Conservation (phyloP, 2,113 vertebrate species). For the Danionella cerebrum region DNA sequence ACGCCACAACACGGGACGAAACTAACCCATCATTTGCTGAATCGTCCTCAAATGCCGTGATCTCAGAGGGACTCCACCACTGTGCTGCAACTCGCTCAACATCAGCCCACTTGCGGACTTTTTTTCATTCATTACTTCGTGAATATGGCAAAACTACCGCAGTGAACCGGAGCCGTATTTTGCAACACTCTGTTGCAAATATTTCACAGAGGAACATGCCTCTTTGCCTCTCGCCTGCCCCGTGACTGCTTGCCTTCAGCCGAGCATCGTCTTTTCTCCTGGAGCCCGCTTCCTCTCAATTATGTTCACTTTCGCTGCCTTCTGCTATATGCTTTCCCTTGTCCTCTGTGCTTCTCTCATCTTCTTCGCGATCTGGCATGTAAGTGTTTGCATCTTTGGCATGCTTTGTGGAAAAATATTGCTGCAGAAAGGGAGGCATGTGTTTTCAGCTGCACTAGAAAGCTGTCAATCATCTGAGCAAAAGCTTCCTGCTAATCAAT, state of each 20-base stretch:
- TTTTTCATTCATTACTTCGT: not conserved
- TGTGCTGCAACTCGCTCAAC: not conserved
- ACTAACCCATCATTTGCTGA: not conserved
- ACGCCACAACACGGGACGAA: conserved; percentile 1
- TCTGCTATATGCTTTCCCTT: conserved; percentile 96
- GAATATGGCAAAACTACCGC: not conserved
- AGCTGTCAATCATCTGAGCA: not conserved
- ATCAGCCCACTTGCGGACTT: not conserved
- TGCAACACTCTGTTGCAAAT: conserved; percentile 46
- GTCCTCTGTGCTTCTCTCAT: conserved; percentile 91
- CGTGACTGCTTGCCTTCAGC: conserved; percentile 31
- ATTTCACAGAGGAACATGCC: conserved; percentile 37
- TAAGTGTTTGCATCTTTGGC: conserved; percentile 64
- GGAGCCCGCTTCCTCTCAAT: conserved; percentile 48
- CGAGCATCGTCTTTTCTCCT: conserved; percentile 32
- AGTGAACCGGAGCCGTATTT: not conserved
- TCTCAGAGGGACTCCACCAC: conserved; percentile 21
- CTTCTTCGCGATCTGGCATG: conserved; percentile 97
- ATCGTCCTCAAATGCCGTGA: not conserved
- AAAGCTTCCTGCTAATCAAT: not conserved
- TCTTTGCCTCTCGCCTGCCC: conserved; percentile 27
- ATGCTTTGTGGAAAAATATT: not conserved
- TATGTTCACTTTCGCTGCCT: conserved; percentile 92
- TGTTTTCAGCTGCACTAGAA: not conserved
- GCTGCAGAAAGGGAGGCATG: conserved; percentile 2